Percentiles rank a stretch among this genome's conserved stretches.
phyloP scores from a whole-genome alignment of 2,797 vertebrate species.

The Oophaga sylvatica region DNA sequence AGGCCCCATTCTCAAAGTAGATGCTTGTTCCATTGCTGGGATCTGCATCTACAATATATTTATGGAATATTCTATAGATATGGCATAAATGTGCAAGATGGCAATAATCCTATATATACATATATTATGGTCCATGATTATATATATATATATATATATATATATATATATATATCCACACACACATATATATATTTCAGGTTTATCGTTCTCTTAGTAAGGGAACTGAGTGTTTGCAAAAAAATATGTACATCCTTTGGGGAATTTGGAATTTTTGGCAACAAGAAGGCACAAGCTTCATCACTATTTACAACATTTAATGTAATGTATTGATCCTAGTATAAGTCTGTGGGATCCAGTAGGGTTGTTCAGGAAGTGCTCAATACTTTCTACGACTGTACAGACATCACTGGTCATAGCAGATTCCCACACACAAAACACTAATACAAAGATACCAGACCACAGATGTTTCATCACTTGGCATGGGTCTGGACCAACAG shows the following conservation, averaged over 20 bases:
- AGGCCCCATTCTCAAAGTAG: no score
- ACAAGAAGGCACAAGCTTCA: not conserved
- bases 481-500: conserved; percentile 7
- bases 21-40: no score
- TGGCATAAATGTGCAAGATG: no score
- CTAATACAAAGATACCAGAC: not conserved
- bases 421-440: not conserved
- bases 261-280: not conserved
- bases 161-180: no score
- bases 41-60: no score
- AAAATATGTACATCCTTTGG: not conserved
- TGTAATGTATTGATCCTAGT: not conserved
- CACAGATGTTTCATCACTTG: not conserved
- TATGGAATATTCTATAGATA: no score
- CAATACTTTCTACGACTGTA: not conserved
- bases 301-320: not conserved
- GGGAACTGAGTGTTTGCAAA: not conserved
- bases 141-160: no score
- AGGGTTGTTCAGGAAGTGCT: no score
- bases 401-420: not conserved
- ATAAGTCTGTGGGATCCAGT: not conserved
- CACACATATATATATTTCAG: no score
- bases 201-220: not conserved
- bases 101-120: not conserved
- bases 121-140: not conserved